Conservation (phyloP, 1,140 invertebrate genomes). For the Thaumetopoea pityocampa region DNA sequence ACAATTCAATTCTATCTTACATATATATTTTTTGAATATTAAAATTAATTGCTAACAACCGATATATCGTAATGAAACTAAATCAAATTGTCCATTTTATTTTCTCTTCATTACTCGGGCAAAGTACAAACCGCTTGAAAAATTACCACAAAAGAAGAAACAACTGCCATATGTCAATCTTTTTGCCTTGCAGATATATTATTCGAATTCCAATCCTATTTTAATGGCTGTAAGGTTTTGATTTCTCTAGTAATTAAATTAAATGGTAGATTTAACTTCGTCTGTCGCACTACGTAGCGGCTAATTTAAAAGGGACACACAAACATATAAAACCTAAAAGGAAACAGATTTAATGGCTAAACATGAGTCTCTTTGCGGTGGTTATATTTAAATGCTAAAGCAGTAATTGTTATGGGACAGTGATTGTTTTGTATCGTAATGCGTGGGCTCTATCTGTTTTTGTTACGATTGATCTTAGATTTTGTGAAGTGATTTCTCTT, state of each 20-base stretch:
- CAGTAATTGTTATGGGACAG: constrained; percentile 25
- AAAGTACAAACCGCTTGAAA: constrained; percentile 20
- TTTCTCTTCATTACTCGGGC: constrained; percentile 17
- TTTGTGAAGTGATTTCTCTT: no score
- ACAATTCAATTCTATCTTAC: no score
- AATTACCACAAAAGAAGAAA: constrained; percentile 41
- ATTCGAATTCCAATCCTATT: constrained; percentile 6
- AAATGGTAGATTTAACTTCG: not conserved
- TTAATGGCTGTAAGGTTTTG: constrained; percentile 2
- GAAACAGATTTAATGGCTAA: constrained; percentile 37
- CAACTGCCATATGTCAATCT: constrained; percentile 47
- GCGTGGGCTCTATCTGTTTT: not conserved
- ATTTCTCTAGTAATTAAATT: constrained; percentile 7
- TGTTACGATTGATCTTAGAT: no score
- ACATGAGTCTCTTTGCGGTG: constrained; percentile 28
- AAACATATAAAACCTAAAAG: constrained; percentile 28
- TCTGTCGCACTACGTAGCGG: constrained; percentile 35
- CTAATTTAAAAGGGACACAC: constrained; percentile 54
- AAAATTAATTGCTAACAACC: no score
- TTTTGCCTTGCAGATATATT: constrained; percentile 23
- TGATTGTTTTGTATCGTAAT: constrained; percentile 7
- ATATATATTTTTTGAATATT: no score
- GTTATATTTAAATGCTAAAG: constrained; percentile 48
- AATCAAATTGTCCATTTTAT: constrained; percentile 15
- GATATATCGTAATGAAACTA: constrained; percentile 16